phyloP scores from a whole-genome alignment of 2,113 vertebrate genomes.

The Oenanthe melanoleuca region DNA sequence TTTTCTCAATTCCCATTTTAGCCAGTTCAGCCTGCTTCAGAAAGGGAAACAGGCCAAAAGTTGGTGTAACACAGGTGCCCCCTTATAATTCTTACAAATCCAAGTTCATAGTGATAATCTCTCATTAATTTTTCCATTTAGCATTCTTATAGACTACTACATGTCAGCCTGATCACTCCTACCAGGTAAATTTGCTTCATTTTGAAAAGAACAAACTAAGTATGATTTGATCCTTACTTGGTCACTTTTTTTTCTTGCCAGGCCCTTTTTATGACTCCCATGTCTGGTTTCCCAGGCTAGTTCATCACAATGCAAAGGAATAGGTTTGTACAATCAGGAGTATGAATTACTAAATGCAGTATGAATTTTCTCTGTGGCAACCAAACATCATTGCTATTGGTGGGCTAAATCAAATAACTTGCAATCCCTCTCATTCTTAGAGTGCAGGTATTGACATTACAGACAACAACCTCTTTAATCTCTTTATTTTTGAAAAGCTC shows the following conservation, averaged over 20 bases:
- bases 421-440: slow-evolving; percentile 44
- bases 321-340: not conserved
- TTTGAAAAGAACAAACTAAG: not conserved
- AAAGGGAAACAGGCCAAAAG: not conserved
- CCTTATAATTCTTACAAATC: not conserved
- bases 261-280: not conserved
- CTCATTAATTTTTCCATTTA: not conserved
- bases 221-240: not conserved
- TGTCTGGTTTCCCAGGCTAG: not conserved
- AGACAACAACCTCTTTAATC: slow-evolving; percentile 41
- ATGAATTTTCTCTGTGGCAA: slow-evolving; percentile 55
- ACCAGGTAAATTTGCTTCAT: not conserved
- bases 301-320: not conserved
- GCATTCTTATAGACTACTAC: not conserved
- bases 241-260: not conserved
- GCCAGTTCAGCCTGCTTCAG: not conserved
- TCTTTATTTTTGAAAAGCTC: not conserved
- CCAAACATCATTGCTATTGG: slow-evolving; percentile 37
- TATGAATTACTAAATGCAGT: not conserved
- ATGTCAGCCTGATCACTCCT: not conserved
- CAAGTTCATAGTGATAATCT: not conserved
- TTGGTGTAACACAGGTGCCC: not conserved
- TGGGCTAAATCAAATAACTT: slow-evolving; percentile 54
- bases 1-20: not conserved
- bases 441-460: slow-evolving; percentile 57